These are phyloP conservation scores for Acrocyrtus sp. DNA, from an alignment of 2,888 invertebrate species.

Conservation along the genomic window DNA sequence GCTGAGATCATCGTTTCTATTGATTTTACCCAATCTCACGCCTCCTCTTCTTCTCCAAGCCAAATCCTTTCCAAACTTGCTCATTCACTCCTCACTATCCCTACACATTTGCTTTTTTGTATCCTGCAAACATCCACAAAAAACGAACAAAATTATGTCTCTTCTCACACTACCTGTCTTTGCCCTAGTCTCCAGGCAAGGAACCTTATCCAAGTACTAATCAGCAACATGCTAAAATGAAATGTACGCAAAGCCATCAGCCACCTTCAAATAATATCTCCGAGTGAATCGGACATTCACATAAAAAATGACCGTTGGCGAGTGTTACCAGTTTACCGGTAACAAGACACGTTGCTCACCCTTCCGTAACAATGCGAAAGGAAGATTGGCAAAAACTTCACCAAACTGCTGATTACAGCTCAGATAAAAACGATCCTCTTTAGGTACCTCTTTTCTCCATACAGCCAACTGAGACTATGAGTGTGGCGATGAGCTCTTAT, in stretches of 20 bases:
- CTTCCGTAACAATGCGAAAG: constrained; percentile 25
- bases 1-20: constrained; percentile 62
- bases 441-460: too few species aligned
- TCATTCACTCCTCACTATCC: background rate
- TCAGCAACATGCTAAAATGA: background rate
- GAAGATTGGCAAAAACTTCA: constrained; percentile 9
- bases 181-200: background rate
- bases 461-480: too few species aligned
- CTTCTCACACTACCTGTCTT: background rate
- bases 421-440: constrained; percentile 13
- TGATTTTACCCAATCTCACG: background rate
- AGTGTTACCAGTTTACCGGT: background rate
- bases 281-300: background rate
- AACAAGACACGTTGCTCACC: constrained; percentile 34
- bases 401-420: background rate
- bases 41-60: too few species aligned
- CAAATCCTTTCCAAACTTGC: background rate
- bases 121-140: background rate
- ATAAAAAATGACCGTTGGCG: constrained; percentile 4
- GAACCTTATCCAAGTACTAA: background rate
- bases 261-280: background rate
- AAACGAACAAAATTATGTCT: background rate
- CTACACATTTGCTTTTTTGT: background rate
- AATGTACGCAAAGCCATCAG: background rate
- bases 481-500: background rate